A percentile compares a stretch with the other conserved stretches of the same genome.
Evolutionary conservation across 2,113 vertebrate genomes (phyloP).

Genomic region (Carettochelys insculpta): DNA sequence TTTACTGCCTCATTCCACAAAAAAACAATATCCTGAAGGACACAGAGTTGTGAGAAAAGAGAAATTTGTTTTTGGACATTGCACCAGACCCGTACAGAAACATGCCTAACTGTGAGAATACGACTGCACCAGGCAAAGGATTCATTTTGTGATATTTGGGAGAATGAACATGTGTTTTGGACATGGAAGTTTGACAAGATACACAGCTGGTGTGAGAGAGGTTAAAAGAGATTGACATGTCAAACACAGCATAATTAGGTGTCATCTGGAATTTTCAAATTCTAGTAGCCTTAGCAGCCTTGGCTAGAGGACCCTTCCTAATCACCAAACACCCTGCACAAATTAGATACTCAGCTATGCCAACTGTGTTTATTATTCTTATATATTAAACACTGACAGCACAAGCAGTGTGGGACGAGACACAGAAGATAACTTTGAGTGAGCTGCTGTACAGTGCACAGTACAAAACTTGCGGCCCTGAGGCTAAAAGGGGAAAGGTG

Average conservation of each 20-base stretch:
- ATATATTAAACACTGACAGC: not conserved
- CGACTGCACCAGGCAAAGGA: not conserved
- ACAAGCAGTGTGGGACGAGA: not conserved
- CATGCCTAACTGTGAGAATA: not conserved
- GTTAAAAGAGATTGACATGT: not conserved
- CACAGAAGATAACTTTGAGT: not conserved
- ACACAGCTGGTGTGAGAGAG: not conserved
- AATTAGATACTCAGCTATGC: not conserved
- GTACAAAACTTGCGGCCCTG: not conserved
- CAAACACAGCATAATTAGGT: not conserved
- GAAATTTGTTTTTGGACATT: not conserved
- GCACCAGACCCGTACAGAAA: not conserved
- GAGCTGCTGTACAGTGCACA: not conserved
- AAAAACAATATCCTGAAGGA: not conserved
- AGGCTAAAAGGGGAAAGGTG: not conserved
- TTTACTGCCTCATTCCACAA: not conserved
- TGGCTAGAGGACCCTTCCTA: not conserved
- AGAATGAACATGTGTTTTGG: not conserved
- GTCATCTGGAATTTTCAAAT: not conserved
- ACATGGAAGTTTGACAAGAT: not conserved
- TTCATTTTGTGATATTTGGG: not conserved
- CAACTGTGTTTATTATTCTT: not conserved
- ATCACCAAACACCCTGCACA: not conserved
- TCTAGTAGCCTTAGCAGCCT: not conserved
- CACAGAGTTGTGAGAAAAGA: not conserved